phyloP scores from a whole-genome alignment of 2,113 vertebrate genomes.

The Nettapus auritus region DNA sequence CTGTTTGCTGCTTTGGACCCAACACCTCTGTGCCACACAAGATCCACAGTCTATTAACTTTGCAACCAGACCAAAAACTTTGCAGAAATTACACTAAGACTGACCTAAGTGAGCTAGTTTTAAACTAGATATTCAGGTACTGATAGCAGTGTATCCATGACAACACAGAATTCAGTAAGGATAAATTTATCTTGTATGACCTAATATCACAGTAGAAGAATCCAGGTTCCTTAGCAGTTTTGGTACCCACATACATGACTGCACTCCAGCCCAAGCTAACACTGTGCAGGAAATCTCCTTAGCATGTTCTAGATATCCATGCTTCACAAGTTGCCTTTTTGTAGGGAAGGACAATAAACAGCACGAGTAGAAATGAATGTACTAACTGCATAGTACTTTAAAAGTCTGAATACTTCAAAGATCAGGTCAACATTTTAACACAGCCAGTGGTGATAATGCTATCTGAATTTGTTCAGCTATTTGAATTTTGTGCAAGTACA shows the following conservation, averaged over 20 bases:
- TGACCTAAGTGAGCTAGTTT: not conserved
- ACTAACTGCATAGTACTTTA: not conserved
- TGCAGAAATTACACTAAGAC: not conserved
- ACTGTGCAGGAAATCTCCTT: not conserved
- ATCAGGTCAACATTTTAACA: not conserved
- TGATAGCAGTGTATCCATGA: not conserved
- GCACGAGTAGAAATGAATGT: not conserved
- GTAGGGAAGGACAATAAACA: not conserved
- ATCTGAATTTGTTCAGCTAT: accelerated
- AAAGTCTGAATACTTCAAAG: not conserved
- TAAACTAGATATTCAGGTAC: not conserved
- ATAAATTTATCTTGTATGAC: not conserved
- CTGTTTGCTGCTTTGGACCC: not conserved
- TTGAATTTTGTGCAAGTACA: not conserved
- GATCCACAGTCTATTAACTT: not conserved
- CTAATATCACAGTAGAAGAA: not conserved
- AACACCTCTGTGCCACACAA: not conserved
- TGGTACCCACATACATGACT: not conserved
- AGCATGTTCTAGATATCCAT: not conserved
- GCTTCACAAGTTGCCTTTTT: not conserved
- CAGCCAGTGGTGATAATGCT: accelerated
- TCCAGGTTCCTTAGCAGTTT: not conserved
- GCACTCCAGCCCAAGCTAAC: not conserved
- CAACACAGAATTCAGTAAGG: not conserved
- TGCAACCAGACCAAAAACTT: not conserved